Conservation (phyloP, 2,797 vertebrate species). For the Hippoglossus hippoglossus region DNA sequence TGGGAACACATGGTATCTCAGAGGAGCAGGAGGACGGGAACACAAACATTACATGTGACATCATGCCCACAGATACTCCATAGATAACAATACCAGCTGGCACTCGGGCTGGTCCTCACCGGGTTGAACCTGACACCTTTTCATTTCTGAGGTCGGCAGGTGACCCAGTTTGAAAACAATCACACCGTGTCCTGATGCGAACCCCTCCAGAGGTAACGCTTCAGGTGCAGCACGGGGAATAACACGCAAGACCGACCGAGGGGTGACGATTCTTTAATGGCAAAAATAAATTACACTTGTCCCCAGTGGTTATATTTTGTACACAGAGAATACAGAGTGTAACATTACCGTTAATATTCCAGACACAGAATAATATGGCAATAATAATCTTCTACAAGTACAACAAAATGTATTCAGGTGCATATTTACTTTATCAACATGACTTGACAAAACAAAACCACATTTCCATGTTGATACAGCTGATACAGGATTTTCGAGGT, state of each 20-base stretch:
- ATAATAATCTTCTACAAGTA: slow-evolving; percentile 4
- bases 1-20: slow-evolving; percentile 35
- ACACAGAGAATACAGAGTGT: slow-evolving; percentile 19
- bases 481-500: not conserved
- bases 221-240: not conserved
- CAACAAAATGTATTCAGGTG: not conserved
- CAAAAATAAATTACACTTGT: slow-evolving; percentile 35
- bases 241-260: not conserved
- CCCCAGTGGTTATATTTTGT: slow-evolving; percentile 6
- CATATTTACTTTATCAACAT: not conserved
- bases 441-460: not conserved
- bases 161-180: slow-evolving; percentile 14
- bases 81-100: no score
- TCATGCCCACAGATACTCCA: slow-evolving; percentile 8
- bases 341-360: not conserved
- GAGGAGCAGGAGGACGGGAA: slow-evolving; percentile 24
- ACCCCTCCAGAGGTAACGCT: not conserved
- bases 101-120: no score
- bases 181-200: slow-evolving; percentile 13
- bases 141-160: not conserved
- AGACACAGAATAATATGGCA: slow-evolving; percentile 10
- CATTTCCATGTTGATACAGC: slow-evolving; percentile 8
- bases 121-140: slow-evolving; percentile 15
- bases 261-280: slow-evolving; percentile 41
- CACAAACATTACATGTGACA: slow-evolving; percentile 29